Evolutionary conservation across 2,888 invertebrate species (phyloP).

Genomic region (Liopterus haemorrhoidalis): DNA sequence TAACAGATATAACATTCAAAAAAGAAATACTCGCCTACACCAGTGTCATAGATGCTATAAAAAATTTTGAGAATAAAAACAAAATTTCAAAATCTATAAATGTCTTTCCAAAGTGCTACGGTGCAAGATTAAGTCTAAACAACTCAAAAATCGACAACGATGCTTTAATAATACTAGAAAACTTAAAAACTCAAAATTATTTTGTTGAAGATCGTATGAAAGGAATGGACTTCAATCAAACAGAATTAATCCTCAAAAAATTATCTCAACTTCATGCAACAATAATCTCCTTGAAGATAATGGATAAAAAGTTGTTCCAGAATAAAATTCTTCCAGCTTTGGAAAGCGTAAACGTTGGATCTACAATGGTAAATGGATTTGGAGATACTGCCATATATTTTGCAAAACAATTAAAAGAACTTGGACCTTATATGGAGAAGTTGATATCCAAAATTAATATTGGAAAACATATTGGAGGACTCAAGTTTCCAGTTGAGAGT

Average conservation of each 20-base stretch:
- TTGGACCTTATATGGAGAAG: constrained; percentile 35
- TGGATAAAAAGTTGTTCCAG: constrained; percentile 45
- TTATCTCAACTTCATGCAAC: constrained; percentile 55
- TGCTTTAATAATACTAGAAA: constrained; percentile 54
- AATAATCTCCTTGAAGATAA: constrained; percentile 50
- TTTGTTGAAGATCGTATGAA: constrained; percentile 48
- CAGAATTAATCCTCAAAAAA: constrained; percentile 46
- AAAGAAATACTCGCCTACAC: constrained; percentile 55
- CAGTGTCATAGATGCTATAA: constrained; percentile 47
- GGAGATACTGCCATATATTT: constrained; percentile 33
- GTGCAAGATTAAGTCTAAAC: constrained; percentile 48
- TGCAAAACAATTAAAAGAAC: constrained; percentile 33
- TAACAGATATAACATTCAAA: constrained; percentile 52
- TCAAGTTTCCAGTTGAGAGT: constrained; percentile 13
- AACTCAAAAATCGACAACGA: constrained; percentile 49
- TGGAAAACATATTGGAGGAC: constrained; percentile 15
- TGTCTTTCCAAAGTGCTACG: constrained; percentile 51
- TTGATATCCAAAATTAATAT: constrained; percentile 36
- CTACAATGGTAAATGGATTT: constrained; percentile 19
- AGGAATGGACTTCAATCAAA: constrained; percentile 50
- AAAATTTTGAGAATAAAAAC: constrained; percentile 47
- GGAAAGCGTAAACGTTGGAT: constrained; percentile 18
- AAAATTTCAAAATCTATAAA: constrained; percentile 46
- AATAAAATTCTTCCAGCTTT: constrained; percentile 44
- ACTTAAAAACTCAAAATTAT: constrained; percentile 50